Conservation (phyloP, 2,113 vertebrate species). For the Melanostigma gelatinosum region DNA sequence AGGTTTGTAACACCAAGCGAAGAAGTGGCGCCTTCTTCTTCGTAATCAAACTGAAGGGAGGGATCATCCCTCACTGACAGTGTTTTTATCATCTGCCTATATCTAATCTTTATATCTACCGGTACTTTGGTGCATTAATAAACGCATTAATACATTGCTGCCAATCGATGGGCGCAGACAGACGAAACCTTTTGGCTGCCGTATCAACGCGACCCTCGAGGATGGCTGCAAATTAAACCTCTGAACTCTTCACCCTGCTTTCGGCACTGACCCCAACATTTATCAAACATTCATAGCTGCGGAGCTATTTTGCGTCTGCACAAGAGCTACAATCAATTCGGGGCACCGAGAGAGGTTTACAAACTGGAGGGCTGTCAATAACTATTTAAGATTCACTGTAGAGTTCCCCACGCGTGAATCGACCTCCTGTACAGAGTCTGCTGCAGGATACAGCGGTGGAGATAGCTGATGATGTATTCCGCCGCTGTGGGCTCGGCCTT, state of each 20-base stretch:
- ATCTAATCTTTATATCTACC: conserved; percentile 34
- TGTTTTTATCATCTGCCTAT: conserved; percentile 49
- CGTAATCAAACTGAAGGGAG: conserved; percentile 3
- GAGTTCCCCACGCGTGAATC: conserved; percentile 51
- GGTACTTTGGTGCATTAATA: conserved; percentile 53
- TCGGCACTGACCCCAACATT: conserved; percentile 49
- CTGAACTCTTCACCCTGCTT: conserved; percentile 71
- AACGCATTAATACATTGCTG: conserved; percentile 65
- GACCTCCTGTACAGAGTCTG: conserved; percentile 15
- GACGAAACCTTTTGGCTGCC: conserved; percentile 39
- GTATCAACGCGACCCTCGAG: conserved; percentile 36
- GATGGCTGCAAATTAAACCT: conserved; percentile 57
- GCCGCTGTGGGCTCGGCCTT: background rate
- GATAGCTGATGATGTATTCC: conserved; percentile 31
- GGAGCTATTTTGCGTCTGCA: conserved; percentile 59
- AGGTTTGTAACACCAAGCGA: background rate
- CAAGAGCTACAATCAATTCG: conserved; percentile 64
- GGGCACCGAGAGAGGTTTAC: conserved; percentile 53
- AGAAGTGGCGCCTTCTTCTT: background rate
- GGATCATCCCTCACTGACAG: conserved; percentile 29
- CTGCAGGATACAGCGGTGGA: conserved; percentile 13
- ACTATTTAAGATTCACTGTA: conserved; percentile 61
- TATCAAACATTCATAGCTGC: conserved; percentile 69
- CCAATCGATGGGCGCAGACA: conserved; percentile 55
- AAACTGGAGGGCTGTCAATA: conserved; percentile 68